Evolutionary conservation across 2,797 vertebrate genomes (phyloP).

Genomic region (Thripadectes ignobilis): DNA sequence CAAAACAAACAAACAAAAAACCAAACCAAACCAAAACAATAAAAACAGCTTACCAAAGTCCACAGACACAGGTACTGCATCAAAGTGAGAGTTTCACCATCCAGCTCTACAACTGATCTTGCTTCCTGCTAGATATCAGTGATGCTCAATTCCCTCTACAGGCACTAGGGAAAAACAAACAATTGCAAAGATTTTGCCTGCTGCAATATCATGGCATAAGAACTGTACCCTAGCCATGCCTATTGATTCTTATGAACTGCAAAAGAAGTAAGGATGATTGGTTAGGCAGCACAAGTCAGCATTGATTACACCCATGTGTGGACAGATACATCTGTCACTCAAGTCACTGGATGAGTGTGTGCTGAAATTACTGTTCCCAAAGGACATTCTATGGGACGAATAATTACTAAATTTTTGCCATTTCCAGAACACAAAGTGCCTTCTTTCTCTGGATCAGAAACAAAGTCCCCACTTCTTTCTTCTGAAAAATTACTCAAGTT

Average conservation of each 20-base stretch:
- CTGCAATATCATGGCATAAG: background rate
- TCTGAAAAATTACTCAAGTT: background rate
- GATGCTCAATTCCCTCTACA: background rate
- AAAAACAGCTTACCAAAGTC: background rate
- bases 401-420: background rate
- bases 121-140: fast-evolving
- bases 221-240: background rate
- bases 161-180: background rate
- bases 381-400: background rate
- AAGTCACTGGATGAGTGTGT: background rate
- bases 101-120: background rate
- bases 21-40: too few species aligned
- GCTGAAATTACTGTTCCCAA: background rate
- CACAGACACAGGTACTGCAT: background rate
- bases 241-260: background rate
- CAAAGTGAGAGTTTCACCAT: background rate
- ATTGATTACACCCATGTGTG: fast-evolving
- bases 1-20: too few species aligned
- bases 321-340: background rate
- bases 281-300: background rate
- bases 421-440: background rate
- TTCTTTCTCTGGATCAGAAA: background rate
- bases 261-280: background rate
- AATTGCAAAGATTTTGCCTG: background rate
- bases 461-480: background rate